phyloP scores from a whole-genome alignment of 2,113 vertebrate species.

The Chrysochloris asiatica region DNA sequence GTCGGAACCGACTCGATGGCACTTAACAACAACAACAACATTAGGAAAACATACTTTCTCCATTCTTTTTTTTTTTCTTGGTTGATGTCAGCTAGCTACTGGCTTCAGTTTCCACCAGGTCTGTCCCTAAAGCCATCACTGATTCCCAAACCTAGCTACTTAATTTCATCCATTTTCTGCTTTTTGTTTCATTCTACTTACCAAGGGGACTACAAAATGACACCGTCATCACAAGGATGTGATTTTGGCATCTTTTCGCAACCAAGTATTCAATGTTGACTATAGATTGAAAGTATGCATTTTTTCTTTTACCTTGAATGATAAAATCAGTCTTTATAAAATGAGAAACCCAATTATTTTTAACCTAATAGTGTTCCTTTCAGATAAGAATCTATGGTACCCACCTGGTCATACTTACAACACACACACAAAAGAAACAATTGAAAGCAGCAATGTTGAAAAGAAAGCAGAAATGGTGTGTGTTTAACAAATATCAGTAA shows the following conservation, averaged over 20 bases:
- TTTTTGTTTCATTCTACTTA: background rate
- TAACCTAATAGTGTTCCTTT: slow-evolving; percentile 17
- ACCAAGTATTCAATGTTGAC: background rate
- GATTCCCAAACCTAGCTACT: background rate
- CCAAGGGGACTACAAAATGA: background rate
- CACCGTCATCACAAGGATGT: background rate
- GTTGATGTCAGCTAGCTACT: background rate
- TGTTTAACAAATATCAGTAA: slow-evolving; percentile 35
- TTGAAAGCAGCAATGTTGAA: slow-evolving; percentile 59
- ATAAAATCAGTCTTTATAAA: background rate
- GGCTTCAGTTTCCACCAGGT: background rate
- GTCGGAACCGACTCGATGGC: no score
- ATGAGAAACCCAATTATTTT: background rate
- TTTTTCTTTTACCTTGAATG: slow-evolving; percentile 33
- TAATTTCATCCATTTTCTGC: background rate
- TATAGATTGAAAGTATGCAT: no score
- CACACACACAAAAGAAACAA: slow-evolving; percentile 62
- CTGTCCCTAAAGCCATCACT: background rate
- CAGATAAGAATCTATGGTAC: slow-evolving; percentile 35
- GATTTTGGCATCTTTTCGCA: background rate
- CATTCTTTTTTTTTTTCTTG: background rate
- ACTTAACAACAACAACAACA: no score
- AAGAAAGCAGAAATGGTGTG: slow-evolving; percentile 71
- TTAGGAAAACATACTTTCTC: no score
- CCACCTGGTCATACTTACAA: slow-evolving; percentile 75